Evolutionary conservation across 2,888 invertebrate genomes (phyloP).

Genomic region (Drosophila meridionalis): DNA sequence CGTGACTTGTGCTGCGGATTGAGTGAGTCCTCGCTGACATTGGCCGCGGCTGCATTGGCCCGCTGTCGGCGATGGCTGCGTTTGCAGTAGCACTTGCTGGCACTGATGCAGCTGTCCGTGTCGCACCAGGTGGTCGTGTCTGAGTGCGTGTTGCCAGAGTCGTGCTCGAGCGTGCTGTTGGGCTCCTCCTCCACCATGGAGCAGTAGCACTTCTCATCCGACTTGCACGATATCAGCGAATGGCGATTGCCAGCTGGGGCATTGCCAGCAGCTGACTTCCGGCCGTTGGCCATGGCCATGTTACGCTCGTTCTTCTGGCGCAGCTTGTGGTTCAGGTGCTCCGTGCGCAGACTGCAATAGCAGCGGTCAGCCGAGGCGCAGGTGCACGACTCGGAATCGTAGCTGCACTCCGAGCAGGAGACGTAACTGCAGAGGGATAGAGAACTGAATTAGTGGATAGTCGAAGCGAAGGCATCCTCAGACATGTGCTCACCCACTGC

Average conservation of each 20-base stretch:
- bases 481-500: conserved; percentile 86
- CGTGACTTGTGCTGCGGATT: conserved; percentile 76
- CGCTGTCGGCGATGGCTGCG: conserved; percentile 60
- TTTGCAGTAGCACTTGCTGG: conserved; percentile 94
- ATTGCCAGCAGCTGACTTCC: conserved; percentile 52
- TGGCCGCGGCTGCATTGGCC: conserved; percentile 30
- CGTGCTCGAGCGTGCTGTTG: conserved; percentile 82
- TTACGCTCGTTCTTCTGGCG: conserved; percentile 77
- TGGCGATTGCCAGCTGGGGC: conserved; percentile 70
- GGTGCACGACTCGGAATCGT: conserved; percentile 93
- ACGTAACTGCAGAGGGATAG: conserved; percentile 87
- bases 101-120: conserved; percentile 94
- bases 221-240: conserved; percentile 85
- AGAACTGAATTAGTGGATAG: background rate
- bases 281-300: conserved; percentile 54
- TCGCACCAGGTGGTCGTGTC: conserved; percentile 88
- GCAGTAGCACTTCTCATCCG: conserved; percentile 88
- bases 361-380: conserved; percentile 92
- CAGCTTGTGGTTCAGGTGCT: conserved; percentile 69
- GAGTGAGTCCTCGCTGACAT: conserved; percentile 65
- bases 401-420: conserved; percentile 94
- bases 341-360: conserved; percentile 89
- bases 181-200: conserved; percentile 86
- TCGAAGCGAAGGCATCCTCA: background rate
- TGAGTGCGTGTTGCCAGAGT: conserved; percentile 84